Evolutionary conservation across 2,888 invertebrate genomes (phyloP).

Genomic region (Lasioglossum vierecki): DNA sequence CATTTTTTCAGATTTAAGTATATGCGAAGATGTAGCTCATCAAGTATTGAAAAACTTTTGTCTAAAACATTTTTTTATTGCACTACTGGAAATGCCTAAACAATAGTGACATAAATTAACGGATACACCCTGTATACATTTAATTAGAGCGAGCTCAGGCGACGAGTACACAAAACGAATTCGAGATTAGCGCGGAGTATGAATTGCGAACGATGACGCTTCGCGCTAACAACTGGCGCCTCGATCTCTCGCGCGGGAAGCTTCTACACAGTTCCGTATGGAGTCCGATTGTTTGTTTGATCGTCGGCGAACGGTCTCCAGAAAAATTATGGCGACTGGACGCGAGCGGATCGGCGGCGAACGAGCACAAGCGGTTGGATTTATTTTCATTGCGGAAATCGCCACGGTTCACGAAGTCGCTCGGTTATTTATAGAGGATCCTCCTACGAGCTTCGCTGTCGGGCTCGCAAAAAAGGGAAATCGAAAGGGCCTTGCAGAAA

Average conservation of each 20-base stretch:
- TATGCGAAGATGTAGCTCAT: no score
- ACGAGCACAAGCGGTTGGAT: conserved; percentile 42
- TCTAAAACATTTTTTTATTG: no score
- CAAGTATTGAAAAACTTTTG: no score
- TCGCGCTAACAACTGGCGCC: background rate
- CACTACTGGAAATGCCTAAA: no score
- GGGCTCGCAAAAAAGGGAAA: conserved; percentile 18
- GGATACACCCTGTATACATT: no score
- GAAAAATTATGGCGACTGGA: conserved; percentile 61
- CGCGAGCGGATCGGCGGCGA: conserved; percentile 11
- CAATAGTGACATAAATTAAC: no score
- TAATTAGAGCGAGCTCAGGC: no score
- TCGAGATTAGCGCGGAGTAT: no score
- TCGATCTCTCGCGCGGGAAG: conserved; percentile 13
- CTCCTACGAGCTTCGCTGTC: conserved; percentile 18
- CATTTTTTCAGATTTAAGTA: no score
- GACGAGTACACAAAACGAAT: no score
- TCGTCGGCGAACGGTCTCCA: conserved; percentile 49
- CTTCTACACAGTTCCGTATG: conserved; percentile 55
- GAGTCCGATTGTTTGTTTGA: conserved; percentile 59
- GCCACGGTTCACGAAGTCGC: conserved; percentile 60
- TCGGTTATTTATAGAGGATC: conserved; percentile 69
- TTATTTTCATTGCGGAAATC: conserved; percentile 73
- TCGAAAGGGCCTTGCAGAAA: background rate
- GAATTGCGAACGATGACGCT: no score